Conservation (phyloP, 2,113 vertebrate species). For the Pongo pygmaeus region DNA sequence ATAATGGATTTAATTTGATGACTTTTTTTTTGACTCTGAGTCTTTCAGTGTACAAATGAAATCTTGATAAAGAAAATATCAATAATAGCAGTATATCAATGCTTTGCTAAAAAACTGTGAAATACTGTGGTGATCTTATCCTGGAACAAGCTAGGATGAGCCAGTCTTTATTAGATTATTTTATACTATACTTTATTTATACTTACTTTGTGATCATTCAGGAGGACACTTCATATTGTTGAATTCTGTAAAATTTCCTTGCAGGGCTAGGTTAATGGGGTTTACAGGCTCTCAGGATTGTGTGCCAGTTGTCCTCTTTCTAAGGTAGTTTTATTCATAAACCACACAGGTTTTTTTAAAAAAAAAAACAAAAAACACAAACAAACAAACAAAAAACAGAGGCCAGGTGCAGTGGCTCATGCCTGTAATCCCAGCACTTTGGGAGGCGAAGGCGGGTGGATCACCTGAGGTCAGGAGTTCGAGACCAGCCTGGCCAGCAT, state of each 20-base stretch:
- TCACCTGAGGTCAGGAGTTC: no score
- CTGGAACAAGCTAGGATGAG: not conserved
- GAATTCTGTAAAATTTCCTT: not conserved
- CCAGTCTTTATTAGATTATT: not conserved
- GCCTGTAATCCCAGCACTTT: no score
- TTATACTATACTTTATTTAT: not conserved
- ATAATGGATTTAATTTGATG: not conserved
- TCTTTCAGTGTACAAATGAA: not conserved
- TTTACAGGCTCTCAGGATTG: not conserved
- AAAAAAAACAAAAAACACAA: not conserved
- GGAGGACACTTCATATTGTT: not conserved
- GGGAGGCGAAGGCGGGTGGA: no score
- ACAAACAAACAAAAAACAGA: no score
- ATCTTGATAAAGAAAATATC: not conserved
- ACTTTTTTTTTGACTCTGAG: not conserved
- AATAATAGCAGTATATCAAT: not conserved
- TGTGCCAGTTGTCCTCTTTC: not conserved
- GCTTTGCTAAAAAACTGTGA: not conserved
- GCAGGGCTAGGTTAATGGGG: not conserved
- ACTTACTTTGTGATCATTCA: not conserved
- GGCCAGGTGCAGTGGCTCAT: no score
- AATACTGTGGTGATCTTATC: not conserved
- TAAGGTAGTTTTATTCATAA: not conserved
- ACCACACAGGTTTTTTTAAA: not conserved
- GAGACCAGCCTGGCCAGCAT: no score